Evolutionary conservation across 2,797 vertebrate genomes (phyloP).

Genomic region (Hyperoplus immaculatus): DNA sequence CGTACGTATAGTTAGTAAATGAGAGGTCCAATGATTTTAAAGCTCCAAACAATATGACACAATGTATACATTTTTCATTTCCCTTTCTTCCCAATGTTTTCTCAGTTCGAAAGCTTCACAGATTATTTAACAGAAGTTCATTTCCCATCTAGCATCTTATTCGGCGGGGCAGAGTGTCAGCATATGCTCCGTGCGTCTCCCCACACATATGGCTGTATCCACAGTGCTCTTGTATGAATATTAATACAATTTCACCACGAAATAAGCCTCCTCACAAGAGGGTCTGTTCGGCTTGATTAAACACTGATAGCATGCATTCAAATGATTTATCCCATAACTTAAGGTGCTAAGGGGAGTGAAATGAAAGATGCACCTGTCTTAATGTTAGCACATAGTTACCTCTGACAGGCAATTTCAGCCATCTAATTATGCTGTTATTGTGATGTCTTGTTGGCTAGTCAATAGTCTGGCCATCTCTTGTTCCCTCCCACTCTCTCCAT

Average conservation of each 20-base stretch:
- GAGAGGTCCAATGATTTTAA: too few relatives aligned
- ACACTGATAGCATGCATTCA: constrained; percentile 65
- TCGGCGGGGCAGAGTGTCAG: constrained; percentile 40
- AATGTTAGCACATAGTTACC: constrained; percentile 53
- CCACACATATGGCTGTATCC: constrained; percentile 63
- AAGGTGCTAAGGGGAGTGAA: constrained; percentile 47
- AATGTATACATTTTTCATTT: background rate
- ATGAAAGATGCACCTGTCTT: constrained; percentile 56
- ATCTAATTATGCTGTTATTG: constrained; percentile 67
- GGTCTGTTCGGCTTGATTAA: constrained; percentile 63
- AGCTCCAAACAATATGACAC: too few relatives aligned
- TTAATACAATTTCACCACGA: constrained; percentile 62
- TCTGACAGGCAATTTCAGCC: constrained; percentile 63
- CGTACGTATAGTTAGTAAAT: too few relatives aligned
- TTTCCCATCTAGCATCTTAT: constrained; percentile 42
- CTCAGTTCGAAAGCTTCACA: constrained; percentile 32
- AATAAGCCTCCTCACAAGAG: constrained; percentile 50
- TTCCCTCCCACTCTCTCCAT: constrained; percentile 25
- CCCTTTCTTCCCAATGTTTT: constrained; percentile 3
- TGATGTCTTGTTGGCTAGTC: constrained; percentile 47
- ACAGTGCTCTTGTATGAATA: constrained; percentile 70
- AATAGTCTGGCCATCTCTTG: constrained; percentile 32
- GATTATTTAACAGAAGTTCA: constrained; percentile 37
- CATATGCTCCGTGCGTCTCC: constrained; percentile 55
- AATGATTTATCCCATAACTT: constrained; percentile 62